These are phyloP conservation scores for Trididemnum clinides DNA, from an alignment of 23 tunicate species.

Conservation along the genomic window DNA sequence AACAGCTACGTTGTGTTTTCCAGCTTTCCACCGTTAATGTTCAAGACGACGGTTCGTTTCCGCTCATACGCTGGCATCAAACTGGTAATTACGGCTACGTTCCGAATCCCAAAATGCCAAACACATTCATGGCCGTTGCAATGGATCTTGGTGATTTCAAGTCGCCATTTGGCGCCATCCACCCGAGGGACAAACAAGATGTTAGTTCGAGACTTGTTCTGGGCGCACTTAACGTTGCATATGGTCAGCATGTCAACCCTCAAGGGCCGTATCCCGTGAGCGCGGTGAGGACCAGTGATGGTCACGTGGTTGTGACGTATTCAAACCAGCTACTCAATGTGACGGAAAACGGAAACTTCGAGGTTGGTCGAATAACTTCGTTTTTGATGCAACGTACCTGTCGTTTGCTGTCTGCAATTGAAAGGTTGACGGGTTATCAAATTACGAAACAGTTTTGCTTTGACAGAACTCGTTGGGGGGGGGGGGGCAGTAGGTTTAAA, in stretches of 20 bases:
- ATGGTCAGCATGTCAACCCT: slow-evolving; percentile 43
- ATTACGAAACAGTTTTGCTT: too few relatives aligned
- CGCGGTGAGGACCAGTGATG: slow-evolving; percentile 29
- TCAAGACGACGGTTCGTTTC: neutral
- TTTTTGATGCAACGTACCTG: too few relatives aligned
- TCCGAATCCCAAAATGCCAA: slow-evolving; percentile 68
- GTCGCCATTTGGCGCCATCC: slow-evolving; percentile 72
- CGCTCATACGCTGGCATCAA: slow-evolving; percentile 70
- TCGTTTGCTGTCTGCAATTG: too few relatives aligned
- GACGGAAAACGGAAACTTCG: slow-evolving; percentile 53
- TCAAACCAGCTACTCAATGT: slow-evolving; percentile 68
- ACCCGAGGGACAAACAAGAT: slow-evolving; percentile 85
- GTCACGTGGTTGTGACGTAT: slow-evolving; percentile 50
- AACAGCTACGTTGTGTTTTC: neutral
- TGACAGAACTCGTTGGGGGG: too few relatives aligned
- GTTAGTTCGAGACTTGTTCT: slow-evolving; percentile 57
- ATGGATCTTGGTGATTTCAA: slow-evolving; percentile 66
- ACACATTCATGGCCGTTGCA: slow-evolving; percentile 78
- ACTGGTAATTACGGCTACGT: slow-evolving; percentile 76
- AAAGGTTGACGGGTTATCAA: too few relatives aligned
- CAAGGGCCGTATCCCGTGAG: slow-evolving; percentile 62
- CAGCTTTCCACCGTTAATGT: slow-evolving; percentile 9
- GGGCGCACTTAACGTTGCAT: slow-evolving; percentile 55
- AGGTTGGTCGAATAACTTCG: slow-evolving; percentile 53
- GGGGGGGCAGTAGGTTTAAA: too few relatives aligned